Percentiles rank a stretch among this genome's conserved stretches.
These are phyloP conservation scores for Ploceus nigricollis DNA, from an alignment of 2,113 vertebrate species.

Conservation along the genomic window DNA sequence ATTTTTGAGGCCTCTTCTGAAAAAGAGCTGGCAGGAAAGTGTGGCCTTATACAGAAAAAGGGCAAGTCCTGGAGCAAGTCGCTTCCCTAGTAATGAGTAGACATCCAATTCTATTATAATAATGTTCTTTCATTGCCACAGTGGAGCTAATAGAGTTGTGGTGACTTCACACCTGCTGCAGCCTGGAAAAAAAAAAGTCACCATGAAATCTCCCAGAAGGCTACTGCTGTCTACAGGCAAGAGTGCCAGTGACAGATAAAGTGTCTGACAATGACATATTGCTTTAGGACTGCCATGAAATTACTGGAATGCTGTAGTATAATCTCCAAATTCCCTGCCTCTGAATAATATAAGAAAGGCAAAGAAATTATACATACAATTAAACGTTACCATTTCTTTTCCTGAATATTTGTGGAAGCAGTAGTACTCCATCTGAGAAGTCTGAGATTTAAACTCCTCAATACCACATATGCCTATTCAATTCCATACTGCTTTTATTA, in stretches of 20 bases:
- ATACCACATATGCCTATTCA: neutral
- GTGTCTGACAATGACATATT: slow-evolving; percentile 78
- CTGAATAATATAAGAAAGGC: slow-evolving; percentile 43
- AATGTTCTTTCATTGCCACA: slow-evolving; percentile 75
- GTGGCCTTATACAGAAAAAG: slow-evolving; percentile 38
- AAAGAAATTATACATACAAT: slow-evolving; percentile 51
- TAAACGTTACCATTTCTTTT: slow-evolving; percentile 15
- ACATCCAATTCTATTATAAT: slow-evolving; percentile 70
- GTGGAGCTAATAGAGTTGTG: slow-evolving; percentile 80
- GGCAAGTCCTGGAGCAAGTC: slow-evolving; percentile 43
- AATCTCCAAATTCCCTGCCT: slow-evolving; percentile 21
- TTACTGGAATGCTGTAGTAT: slow-evolving; percentile 71
- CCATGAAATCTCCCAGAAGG: slow-evolving; percentile 74
- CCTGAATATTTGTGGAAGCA: neutral
- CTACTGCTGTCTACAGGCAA: slow-evolving; percentile 70
- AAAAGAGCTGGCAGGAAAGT: slow-evolving; percentile 56
- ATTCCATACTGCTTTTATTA: neutral
- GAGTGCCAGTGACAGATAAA: slow-evolving; percentile 78
- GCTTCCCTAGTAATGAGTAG: slow-evolving; percentile 69
- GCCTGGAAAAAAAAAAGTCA: slow-evolving; percentile 45
- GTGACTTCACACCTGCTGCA: slow-evolving; percentile 77
- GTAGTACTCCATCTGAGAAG: neutral
- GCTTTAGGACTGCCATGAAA: slow-evolving; percentile 73
- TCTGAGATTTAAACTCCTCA: neutral
- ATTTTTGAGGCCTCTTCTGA: slow-evolving; percentile 68